A percentile compares a stretch with the other conserved stretches of the same genome.
Evolutionary conservation across 64 coral and sea anemone species (phyloP).

Genomic region (Orbicella faveolata): DNA sequence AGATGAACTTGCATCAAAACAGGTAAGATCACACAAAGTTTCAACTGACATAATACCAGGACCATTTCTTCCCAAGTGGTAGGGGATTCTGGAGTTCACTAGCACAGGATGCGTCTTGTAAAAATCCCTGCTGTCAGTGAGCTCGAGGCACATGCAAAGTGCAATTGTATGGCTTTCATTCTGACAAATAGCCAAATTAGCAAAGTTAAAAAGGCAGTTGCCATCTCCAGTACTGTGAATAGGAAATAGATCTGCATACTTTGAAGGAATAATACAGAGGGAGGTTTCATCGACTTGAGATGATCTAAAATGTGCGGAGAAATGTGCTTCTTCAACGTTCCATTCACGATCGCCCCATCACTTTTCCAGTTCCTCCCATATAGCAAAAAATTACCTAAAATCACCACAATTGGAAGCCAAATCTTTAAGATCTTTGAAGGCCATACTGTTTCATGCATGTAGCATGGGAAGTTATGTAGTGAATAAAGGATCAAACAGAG

Average conservation of each 20-base stretch:
- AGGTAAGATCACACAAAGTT: slow-evolving; percentile 12
- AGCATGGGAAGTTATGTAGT: no score
- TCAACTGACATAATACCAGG: not conserved
- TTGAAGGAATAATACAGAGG: not conserved
- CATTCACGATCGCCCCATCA: not conserved
- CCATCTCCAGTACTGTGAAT: not conserved
- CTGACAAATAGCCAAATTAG: no score
- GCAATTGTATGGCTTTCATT: no score
- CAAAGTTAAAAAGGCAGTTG: no score
- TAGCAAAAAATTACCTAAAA: not conserved
- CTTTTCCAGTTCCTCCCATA: slow-evolving; percentile 7
- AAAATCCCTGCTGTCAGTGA: no score
- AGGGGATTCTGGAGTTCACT: no score
- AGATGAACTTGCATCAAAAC: not conserved
- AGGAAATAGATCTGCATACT: no score
- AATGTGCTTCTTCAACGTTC: not conserved
- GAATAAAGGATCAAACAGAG: not conserved
- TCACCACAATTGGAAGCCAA: not conserved
- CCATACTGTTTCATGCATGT: not conserved
- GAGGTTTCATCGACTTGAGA: slow-evolving; percentile 8
- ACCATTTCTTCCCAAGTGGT: not conserved
- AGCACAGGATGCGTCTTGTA: no score
- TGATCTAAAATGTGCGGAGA: not conserved
- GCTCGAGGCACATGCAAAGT: no score
- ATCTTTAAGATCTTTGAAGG: slow-evolving; percentile 1